These are phyloP conservation scores for Meiosimyza decipiens DNA, from an alignment of 2,888 invertebrate species.

Conservation along the genomic window DNA sequence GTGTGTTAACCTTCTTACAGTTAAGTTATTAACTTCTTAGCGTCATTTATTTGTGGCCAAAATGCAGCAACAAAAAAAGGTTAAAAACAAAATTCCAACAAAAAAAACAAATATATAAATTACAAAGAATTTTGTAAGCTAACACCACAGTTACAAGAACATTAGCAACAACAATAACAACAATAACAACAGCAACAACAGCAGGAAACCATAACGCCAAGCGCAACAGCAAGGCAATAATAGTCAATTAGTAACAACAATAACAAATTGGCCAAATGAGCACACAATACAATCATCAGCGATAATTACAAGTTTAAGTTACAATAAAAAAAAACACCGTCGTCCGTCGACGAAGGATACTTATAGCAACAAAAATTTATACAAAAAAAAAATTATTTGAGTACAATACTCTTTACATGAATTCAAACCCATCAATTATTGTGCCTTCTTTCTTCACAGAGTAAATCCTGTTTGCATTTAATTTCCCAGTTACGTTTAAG, in stretches of 20 bases:
- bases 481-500: neutral
- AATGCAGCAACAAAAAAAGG: neutral
- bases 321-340: neutral
- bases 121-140: constrained; percentile 5
- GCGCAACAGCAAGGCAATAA: constrained; percentile 15
- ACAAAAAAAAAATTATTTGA: neutral
- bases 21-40: too few relatives aligned
- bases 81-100: neutral
- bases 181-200: neutral
- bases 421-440: constrained; percentile 21
- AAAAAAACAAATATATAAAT: constrained; percentile 2
- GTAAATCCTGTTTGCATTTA: constrained; percentile 14
- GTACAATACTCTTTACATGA: neutral
- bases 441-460: neutral
- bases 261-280: constrained; percentile 14
- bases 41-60: neutral
- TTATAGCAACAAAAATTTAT: neutral
- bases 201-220: neutral
- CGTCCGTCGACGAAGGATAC: neutral
- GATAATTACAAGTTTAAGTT: constrained; percentile 18
- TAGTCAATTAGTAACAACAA: constrained; percentile 25
- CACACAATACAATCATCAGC: constrained; percentile 28
- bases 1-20: too few relatives aligned
- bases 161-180: neutral
- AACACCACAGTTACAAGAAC: constrained; percentile 13